A percentile compares a stretch with the other conserved stretches of the same genome.
These are phyloP conservation scores for Conchocele bisecta DNA, from an alignment of 2,888 invertebrate species.

Conservation along the genomic window DNA sequence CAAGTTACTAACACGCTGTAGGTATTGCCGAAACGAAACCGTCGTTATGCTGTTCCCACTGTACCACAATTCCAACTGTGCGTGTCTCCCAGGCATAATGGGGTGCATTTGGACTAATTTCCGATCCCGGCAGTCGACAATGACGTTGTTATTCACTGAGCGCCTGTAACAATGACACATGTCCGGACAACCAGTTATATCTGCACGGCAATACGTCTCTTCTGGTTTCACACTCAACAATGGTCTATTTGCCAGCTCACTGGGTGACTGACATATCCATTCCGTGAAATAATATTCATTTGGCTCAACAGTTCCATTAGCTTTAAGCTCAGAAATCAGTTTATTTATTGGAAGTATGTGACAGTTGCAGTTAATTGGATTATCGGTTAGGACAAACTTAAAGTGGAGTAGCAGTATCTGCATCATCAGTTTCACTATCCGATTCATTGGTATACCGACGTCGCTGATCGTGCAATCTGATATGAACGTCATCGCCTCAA, in stretches of 20 bases:
- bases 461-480: neutral
- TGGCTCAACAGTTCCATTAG: slow-evolving; percentile 11
- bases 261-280: slow-evolving; percentile 52
- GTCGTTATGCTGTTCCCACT: slow-evolving; percentile 55
- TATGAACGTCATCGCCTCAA: neutral
- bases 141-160: slow-evolving; percentile 19
- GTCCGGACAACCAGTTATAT: slow-evolving; percentile 36
- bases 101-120: slow-evolving; percentile 27
- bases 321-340: slow-evolving; percentile 3
- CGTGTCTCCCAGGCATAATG: slow-evolving; percentile 36
- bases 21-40: neutral
- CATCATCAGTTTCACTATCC: neutral
- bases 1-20: slow-evolving; percentile 5
- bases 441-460: neutral
- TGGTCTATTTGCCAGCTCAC: slow-evolving; percentile 28
- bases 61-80: slow-evolving; percentile 57
- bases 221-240: slow-evolving; percentile 38
- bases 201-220: slow-evolving; percentile 16
- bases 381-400: slow-evolving; percentile 40
- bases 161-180: slow-evolving; percentile 51
- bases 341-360: slow-evolving; percentile 39
- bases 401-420: slow-evolving; percentile 45
- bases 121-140: slow-evolving; percentile 56
- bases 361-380: slow-evolving; percentile 48
- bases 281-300: slow-evolving; percentile 53